These are phyloP conservation scores for Palloptera scutellata DNA, from an alignment of 2,888 invertebrate genomes.

Conservation along the genomic window DNA sequence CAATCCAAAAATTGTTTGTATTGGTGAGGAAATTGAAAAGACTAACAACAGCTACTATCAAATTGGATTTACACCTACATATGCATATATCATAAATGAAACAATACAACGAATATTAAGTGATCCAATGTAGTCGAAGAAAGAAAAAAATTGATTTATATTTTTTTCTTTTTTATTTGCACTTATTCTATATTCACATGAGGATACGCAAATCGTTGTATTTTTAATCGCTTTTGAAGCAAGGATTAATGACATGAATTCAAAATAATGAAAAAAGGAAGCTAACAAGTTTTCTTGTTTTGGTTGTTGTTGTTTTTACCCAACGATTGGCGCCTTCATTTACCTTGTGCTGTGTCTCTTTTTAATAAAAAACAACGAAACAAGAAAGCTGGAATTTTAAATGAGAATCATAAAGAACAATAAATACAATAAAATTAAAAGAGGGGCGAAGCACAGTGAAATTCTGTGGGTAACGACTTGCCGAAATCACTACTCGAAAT, in stretches of 20 bases:
- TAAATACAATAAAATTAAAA: constrained; percentile 36
- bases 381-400: constrained; percentile 60
- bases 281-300: constrained; percentile 25
- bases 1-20: too few species aligned
- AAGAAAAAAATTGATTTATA: neutral
- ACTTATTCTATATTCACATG: too few species aligned
- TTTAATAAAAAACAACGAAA: too few species aligned
- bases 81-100: too few species aligned
- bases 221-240: constrained; percentile 32
- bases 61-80: too few species aligned
- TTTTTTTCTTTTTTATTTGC: constrained; percentile 3
- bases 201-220: too few species aligned
- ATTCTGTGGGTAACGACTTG: neutral
- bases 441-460: neutral
- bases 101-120: constrained; percentile 14
- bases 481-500: neutral
- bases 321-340: constrained; percentile 37
- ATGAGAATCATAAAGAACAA: constrained; percentile 60
- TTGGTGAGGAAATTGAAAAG: too few species aligned
- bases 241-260: constrained; percentile 35
- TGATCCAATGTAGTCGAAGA: constrained; percentile 19
- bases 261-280: constrained; percentile 11
- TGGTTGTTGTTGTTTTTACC: neutral
- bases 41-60: too few species aligned
- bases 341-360: constrained; percentile 30